phyloP scores from a whole-genome alignment of 2,797 vertebrate species.

The Coreius guichenoti region DNA sequence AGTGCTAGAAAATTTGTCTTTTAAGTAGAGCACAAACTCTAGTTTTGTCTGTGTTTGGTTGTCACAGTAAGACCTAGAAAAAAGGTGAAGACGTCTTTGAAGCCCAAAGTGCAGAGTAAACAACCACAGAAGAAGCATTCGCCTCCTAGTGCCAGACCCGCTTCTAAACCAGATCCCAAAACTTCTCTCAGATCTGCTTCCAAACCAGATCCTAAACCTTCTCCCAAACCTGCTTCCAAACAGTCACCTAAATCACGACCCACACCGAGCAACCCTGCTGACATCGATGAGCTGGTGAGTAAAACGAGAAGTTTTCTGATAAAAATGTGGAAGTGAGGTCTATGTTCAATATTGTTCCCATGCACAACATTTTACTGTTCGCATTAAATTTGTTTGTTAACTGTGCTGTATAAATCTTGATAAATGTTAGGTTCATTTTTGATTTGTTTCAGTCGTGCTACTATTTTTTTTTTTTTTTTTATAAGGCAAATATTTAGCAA shows the following conservation, averaged over 20 bases:
- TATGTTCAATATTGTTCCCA: not conserved
- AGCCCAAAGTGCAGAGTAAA: conserved; percentile 79
- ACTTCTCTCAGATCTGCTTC: conserved; percentile 71
- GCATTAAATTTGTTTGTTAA: not conserved
- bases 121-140: conserved; percentile 83
- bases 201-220: conserved; percentile 63
- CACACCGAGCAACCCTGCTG: conserved; percentile 80
- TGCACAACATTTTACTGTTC: not conserved
- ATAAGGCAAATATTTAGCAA: not conserved
- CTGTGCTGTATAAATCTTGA: not conserved
- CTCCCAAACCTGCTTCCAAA: conserved; percentile 70
- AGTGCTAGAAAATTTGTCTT: not conserved
- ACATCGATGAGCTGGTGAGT: conserved; percentile 95
- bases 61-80: conserved; percentile 90
- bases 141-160: conserved; percentile 69
- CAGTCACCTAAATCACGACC: conserved; percentile 68
- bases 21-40: not conserved
- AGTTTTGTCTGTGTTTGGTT: conserved; percentile 12
- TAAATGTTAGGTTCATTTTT: not conserved
- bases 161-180: conserved; percentile 58
- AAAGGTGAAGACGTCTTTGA: conserved; percentile 81
- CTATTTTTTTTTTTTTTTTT: not conserved
- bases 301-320: not conserved
- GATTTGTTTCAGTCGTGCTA: too few species aligned
- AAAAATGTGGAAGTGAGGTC: not conserved